Evolutionary conservation across 2,888 invertebrate genomes (phyloP), one percentile per base, ranked within the genome.

Genomic region (Pammene aurita): DNA sequence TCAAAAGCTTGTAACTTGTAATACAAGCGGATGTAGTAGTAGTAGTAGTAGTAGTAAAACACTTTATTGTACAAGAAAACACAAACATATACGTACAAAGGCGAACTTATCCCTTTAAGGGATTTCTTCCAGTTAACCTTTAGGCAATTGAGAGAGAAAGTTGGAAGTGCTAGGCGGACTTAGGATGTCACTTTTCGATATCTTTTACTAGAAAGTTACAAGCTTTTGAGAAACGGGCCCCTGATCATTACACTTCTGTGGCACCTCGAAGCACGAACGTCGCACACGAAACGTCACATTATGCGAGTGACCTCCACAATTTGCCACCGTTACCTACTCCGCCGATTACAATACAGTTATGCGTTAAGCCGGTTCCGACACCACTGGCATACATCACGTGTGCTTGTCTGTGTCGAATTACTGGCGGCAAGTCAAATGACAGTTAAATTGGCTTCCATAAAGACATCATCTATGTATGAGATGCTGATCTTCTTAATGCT

Each of bases 251-350:
- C 42, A n/a, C 41, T 50, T 62, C 62, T 62, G 61, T 26, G 5
- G 13, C 5, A 62, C 11, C 2, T 50, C 42, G 42, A 50, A 26
- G 11, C 26, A 7, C 50, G 26, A 18, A 50, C n/a, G n/a, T n/a
- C n/a, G n/a, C n/a, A n/a, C 46, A 65, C 46, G 50, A 50, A 67
- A 41, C 61, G 13, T 44, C 62, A 54, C 67, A 57, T 71, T 71
- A 71, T 68, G 71, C 68, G 52, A 42, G 60, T 71, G 71, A 71
- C 71, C 71, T 41, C 70, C 38, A 46, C 67, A 61, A 67, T 71
- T 57, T 50, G 65, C 68, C 60, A 71, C 71, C 71, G 71, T 71
- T 71, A 71, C 58, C 70, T 16, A 68, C 66, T 58, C 52, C 63
- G 52, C 41, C 61, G 65, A 71, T 71, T 68, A 68, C 14, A 34